Evolutionary conservation across 2,797 vertebrate genomes (phyloP), one percentile per base, ranked within the genome.

Genomic region (Zonotrichia albicollis): DNA sequence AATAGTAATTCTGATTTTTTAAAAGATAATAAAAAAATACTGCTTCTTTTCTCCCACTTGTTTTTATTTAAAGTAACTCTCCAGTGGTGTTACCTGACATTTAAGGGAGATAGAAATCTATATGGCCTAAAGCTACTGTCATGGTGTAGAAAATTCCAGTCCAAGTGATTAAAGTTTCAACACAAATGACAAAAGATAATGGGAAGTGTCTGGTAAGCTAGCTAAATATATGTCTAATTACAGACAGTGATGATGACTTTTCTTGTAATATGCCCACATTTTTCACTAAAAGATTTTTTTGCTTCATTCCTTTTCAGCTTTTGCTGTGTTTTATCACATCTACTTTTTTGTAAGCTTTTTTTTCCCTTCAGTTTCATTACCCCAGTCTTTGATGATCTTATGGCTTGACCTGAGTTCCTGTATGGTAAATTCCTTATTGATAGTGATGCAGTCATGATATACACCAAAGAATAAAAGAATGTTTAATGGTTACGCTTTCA

Each of bases 171-270:
- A 89, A 93, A 87, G 32, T 85, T 91, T 93, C 79, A 94, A 66
- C 13, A 81, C 16, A 93, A 90, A 86, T 88, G 85, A 88, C 62
- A 75, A 66, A 87, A 88, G 55, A 81, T 76, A 88, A 94, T 70
- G 36, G 55, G 85, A 94, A 88, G 29, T 86, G 76, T 89, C 86
- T 80, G 64, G 16, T 88, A 93, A 88, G 54, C 36, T 79, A 62
- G 70, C 54, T 94, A 89, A 92, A 92, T 81, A 94, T 78, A 84
- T 86, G 46, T 68, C 50, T 84, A 70, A 87, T 84, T 91, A 73
- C 71, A 94, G 87, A 80, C 58, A 73, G 43, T 20, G 77, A 80
- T 73, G 73, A 68, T 55, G 64, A 11, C 21, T 51, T 29, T 51
- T 51, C 50, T 73, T 86, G 71, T 76, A 86, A 89, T 70, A 29